Base-by-base conservation (phyloP, 2,888 invertebrate genomes). In the Agrotis segetum region DNA sequence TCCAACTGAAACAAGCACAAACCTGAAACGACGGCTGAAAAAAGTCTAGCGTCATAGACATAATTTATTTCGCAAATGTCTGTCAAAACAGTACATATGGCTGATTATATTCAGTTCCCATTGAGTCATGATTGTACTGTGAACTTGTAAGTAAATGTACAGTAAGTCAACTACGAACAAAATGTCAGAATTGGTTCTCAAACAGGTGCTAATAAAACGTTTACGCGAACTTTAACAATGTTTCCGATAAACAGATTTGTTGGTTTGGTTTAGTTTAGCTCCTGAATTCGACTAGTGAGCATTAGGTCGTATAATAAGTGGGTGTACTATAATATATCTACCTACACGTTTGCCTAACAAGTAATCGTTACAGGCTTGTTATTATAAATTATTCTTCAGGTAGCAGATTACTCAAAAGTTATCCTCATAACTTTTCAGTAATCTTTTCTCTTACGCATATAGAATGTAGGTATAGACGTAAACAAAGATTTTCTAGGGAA, bases 31-130 rank as follows among this genome's bases (percentile, higher is more conserved):
- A 44, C 3, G 4, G 3, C 3, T 16, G 13, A 40, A 52, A 52
- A 16, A 49, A 50, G 21, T 75, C 58, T 71, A 63, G 63, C 74
- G 71, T 70, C 66, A 77, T 61, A 61, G 19, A 56, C 19, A 71
- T 78, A 72, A 70, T 77, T 79, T 60, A 67, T 79, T 77, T 80
- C 60, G 62, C 85, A 83, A 40, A 76, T 73, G 74, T 62, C 71
- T 73, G 61, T 76, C 71, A 71, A 77, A 80, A 72, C 61, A 74
- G 62, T 68, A 66, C 85, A 81, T 77, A 75, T 82, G 85, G 71
- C 56, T 62, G 53, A 67, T 75, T 68, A 69, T 79, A 80, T 85
- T 79, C 40, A 56, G 82, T 85, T 84, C 84, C 66, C 85, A 85
- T 56, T 85, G 85, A 85, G 62, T 85, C 84, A 85, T 24, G 40